Conservation (phyloP, 2,113 vertebrate species). For the Oplegnathus fasciatus region DNA sequence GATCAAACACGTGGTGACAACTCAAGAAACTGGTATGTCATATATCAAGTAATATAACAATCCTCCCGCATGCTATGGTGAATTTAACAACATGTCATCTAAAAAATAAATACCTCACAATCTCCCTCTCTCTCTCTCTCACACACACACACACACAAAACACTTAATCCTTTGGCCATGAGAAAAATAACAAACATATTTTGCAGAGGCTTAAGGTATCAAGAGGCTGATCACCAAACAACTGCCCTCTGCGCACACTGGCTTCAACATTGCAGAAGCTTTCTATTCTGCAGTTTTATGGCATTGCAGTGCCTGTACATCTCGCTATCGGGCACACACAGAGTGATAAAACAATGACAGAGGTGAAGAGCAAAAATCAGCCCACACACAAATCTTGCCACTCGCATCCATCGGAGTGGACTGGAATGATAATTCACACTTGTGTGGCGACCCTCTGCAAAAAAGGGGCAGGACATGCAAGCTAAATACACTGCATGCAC, state of each 20-base stretch:
- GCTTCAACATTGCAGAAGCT: conserved; percentile 23
- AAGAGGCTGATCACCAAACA: conserved; percentile 33
- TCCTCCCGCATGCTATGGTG: neutral
- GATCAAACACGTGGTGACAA: conserved; percentile 8
- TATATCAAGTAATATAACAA: conserved; percentile 34
- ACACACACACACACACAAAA: conserved; percentile 6
- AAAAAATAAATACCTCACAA: conserved; percentile 5
- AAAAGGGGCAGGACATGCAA: neutral
- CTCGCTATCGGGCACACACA: neutral
- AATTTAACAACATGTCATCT: conserved; percentile 27
- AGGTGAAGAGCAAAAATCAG: neutral
- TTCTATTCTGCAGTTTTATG: neutral
- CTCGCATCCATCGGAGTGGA: neutral
- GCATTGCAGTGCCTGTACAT: neutral
- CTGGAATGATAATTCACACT: conserved; percentile 45
- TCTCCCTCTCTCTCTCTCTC: neutral
- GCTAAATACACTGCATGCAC: conserved; percentile 16
- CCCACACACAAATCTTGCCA: neutral
- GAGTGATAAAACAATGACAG: neutral
- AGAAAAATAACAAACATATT: conserved; percentile 48
- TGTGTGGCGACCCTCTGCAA: conserved; percentile 2
- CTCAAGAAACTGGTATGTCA: conserved; percentile 7
- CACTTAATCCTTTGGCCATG: conserved; percentile 29
- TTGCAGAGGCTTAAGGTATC: conserved; percentile 46
- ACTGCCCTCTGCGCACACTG: conserved; percentile 6